Percentiles rank a stretch among this genome's conserved stretches.
These are phyloP conservation scores for Enteromius anoplus DNA, from an alignment of 2,797 vertebrate genomes.

Conservation along the genomic window DNA sequence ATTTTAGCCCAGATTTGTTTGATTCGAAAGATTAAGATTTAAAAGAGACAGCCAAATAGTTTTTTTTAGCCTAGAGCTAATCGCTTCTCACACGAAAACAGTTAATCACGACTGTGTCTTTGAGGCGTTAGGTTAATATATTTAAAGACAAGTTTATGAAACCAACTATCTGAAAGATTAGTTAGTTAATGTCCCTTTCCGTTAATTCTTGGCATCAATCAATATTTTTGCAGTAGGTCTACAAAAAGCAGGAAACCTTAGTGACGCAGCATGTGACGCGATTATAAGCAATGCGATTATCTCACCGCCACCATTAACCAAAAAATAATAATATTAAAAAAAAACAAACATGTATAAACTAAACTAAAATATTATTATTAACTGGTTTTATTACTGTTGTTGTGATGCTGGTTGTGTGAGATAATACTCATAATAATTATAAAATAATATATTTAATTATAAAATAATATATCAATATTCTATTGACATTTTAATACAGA, in stretches of 20 bases:
- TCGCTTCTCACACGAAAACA: not conserved
- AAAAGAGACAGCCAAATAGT: not conserved
- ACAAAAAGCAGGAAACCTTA: not conserved
- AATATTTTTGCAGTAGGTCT: not conserved
- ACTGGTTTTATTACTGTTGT: not conserved
- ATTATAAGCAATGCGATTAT: not conserved
- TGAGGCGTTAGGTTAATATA: not conserved
- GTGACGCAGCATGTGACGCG: not conserved
- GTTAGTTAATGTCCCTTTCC: not conserved
- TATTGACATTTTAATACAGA: not conserved
- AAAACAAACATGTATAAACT: not conserved
- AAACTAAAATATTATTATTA: not conserved
- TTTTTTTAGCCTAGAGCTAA: not conserved
- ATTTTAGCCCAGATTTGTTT: not conserved
- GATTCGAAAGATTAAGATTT: not conserved
- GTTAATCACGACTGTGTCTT: not conserved
- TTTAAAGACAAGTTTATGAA: constrained; percentile 1
- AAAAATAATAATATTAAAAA: not conserved
- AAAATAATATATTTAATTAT: not conserved
- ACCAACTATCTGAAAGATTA: not conserved
- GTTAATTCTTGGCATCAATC: not conserved
- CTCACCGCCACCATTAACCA: not conserved
- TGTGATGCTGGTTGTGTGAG: not conserved
- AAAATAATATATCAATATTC: not conserved
- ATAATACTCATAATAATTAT: not conserved